These are phyloP conservation scores for Cyanoliseus patagonus DNA, from an alignment of 2,113 vertebrate species.

Conservation along the genomic window DNA sequence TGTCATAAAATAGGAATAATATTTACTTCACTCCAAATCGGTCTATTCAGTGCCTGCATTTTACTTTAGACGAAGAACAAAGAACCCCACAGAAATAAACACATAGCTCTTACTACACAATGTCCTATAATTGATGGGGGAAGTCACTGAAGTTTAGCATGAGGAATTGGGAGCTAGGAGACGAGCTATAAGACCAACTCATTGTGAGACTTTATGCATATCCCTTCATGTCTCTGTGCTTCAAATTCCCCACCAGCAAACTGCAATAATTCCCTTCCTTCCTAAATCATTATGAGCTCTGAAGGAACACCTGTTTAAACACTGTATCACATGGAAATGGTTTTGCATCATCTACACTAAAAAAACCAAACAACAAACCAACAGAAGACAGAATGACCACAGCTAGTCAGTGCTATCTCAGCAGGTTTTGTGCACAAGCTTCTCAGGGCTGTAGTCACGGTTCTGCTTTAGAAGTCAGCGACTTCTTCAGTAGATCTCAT, in stretches of 20 bases:
- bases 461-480: background rate
- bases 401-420: background rate
- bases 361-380: background rate
- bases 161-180: background rate
- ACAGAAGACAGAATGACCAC: background rate
- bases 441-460: accelerated
- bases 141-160: background rate
- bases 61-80: background rate
- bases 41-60: background rate
- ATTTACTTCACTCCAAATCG: background rate
- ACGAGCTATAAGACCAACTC: background rate
- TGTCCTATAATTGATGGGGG: background rate
- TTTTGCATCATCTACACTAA: background rate
- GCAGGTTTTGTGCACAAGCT: background rate
- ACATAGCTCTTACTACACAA: background rate
- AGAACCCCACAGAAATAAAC: background rate
- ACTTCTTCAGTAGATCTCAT: background rate
- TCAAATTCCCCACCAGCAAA: background rate
- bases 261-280: background rate
- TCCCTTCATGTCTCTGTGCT: background rate
- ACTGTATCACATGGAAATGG: background rate
- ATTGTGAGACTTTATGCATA: background rate
- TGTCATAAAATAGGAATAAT: slow-evolving; percentile 25
- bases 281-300: background rate
- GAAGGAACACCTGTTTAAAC: background rate